These are phyloP conservation scores for Pteria penguin DNA, from an alignment of 2,888 invertebrate species.

Conservation along the genomic window DNA sequence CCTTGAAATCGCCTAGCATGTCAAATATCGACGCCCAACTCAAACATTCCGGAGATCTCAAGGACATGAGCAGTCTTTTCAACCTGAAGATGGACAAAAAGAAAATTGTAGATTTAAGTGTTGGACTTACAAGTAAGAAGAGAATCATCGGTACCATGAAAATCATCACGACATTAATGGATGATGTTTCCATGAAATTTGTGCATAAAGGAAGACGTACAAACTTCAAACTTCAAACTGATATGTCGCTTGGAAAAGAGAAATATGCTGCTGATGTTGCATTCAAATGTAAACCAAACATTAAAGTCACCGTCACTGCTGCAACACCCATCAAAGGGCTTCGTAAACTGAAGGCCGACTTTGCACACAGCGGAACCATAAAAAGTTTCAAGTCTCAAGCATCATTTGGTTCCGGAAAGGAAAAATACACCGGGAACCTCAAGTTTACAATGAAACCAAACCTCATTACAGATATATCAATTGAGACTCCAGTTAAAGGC, in stretches of 20 bases:
- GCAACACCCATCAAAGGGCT: constrained; percentile 42
- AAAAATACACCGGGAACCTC: constrained; percentile 30
- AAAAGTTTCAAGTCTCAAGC: constrained; percentile 57
- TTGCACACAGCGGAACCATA: constrained; percentile 57
- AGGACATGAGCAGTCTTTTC: constrained; percentile 1
- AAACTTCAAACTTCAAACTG: constrained; percentile 12
- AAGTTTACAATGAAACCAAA: constrained; percentile 1
- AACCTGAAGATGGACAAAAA: constrained; percentile 12
- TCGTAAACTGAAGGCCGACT: constrained; percentile 47
- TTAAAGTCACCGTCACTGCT: constrained; percentile 8
- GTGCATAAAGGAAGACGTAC: constrained; percentile 26
- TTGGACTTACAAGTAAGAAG: constrained; percentile 8
- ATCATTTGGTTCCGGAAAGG: constrained; percentile 32
- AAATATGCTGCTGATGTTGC: background rate
- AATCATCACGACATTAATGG: constrained; percentile 34
- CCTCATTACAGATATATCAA: constrained; percentile 3
- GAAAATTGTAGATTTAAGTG: constrained; percentile 13
- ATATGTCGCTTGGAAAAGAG: constrained; percentile 16
- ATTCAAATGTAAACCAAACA: no score
- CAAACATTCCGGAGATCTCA: constrained; percentile 27
- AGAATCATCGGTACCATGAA: constrained; percentile 24
- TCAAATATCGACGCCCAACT: background rate
- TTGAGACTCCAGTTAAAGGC: constrained; percentile 46
- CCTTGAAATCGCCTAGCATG: no score
- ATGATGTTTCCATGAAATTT: constrained; percentile 36